Percentiles rank a stretch among this genome's conserved stretches.
These are phyloP conservation scores for Cotesia typhae DNA, from an alignment of 1,140 invertebrate genomes.

Conservation along the genomic window DNA sequence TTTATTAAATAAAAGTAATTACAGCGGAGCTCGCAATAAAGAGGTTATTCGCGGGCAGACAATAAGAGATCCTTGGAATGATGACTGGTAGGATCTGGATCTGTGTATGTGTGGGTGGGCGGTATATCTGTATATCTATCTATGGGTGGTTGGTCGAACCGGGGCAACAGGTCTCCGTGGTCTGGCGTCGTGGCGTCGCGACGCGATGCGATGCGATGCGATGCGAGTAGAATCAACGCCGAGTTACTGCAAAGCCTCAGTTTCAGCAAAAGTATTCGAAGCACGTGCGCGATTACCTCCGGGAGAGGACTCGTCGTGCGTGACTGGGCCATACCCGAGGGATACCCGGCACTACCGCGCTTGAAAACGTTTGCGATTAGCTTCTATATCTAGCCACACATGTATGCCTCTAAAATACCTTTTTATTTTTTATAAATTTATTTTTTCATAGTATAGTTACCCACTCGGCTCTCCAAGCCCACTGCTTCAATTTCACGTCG, in stretches of 20 bases:
- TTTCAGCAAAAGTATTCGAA: constrained; percentile 36
- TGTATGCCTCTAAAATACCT: neutral
- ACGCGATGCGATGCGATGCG: constrained; percentile 3
- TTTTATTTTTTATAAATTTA: neutral
- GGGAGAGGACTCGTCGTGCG: constrained; percentile 41
- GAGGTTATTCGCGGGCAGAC: too few species aligned
- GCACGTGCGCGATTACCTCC: constrained; percentile 44
- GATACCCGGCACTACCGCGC: constrained; percentile 22
- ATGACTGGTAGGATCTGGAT: too few species aligned
- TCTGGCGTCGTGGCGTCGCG: constrained; percentile 38
- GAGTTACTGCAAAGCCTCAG: constrained; percentile 24
- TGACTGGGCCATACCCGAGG: constrained; percentile 37
- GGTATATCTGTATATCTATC: neutral
- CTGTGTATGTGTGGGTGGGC: too few species aligned
- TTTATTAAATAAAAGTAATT: neutral
- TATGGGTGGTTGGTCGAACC: constrained; percentile 24
- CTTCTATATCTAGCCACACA: constrained; percentile 16
- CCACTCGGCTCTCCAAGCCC: neutral
- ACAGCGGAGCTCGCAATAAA: too few species aligned
- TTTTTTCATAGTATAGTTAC: neutral
- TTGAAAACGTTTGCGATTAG: constrained; percentile 33
- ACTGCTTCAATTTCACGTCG: constrained; percentile 22
- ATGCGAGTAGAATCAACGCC: constrained; percentile 37
- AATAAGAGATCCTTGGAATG: too few species aligned
- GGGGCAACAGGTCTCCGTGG: constrained; percentile 49